These are phyloP conservation scores for Amniataba percoides DNA, from an alignment of 2,797 vertebrate species.

Conservation along the genomic window DNA sequence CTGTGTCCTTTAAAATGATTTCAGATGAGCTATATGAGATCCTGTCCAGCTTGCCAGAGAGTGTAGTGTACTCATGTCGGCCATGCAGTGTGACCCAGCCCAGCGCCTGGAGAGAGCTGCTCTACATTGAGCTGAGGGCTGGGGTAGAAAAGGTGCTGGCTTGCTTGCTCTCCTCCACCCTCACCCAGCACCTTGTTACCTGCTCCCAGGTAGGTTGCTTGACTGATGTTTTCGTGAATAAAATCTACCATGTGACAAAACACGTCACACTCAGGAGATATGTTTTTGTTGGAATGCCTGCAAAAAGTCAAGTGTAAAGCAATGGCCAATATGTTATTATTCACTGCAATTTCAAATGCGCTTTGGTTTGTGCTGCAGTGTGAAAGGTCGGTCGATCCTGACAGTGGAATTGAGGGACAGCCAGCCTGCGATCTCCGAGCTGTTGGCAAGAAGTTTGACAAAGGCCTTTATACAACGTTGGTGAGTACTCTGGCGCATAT, in stretches of 20 bases:
- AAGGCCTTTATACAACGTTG: constrained; percentile 90
- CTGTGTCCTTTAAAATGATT: constrained; percentile 21
- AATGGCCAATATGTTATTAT: background rate
- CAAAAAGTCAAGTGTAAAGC: background rate
- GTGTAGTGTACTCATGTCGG: constrained; percentile 92
- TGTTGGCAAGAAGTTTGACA: constrained; percentile 91
- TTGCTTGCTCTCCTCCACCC: constrained; percentile 89
- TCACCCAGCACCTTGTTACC: constrained; percentile 87
- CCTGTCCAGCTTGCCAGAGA: constrained; percentile 92
- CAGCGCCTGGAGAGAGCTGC: constrained; percentile 90
- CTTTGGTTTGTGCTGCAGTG: constrained; percentile 81
- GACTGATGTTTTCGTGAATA: background rate
- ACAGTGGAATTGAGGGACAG: constrained; percentile 76
- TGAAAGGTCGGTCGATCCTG: constrained; percentile 77
- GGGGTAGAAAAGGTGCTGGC: constrained; percentile 92
- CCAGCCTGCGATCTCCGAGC: constrained; percentile 89
- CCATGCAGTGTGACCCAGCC: constrained; percentile 89
- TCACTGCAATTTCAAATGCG: background rate
- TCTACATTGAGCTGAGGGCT: constrained; percentile 88
- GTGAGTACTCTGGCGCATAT: constrained; percentile 77
- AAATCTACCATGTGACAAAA: background rate
- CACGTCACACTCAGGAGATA: background rate
- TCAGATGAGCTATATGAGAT: constrained; percentile 95
- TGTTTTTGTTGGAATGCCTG: background rate
- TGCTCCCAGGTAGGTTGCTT: constrained; percentile 86